Evolutionary conservation across 2,113 vertebrate species (phyloP).

Genomic region (Oncorhynchus masou): DNA sequence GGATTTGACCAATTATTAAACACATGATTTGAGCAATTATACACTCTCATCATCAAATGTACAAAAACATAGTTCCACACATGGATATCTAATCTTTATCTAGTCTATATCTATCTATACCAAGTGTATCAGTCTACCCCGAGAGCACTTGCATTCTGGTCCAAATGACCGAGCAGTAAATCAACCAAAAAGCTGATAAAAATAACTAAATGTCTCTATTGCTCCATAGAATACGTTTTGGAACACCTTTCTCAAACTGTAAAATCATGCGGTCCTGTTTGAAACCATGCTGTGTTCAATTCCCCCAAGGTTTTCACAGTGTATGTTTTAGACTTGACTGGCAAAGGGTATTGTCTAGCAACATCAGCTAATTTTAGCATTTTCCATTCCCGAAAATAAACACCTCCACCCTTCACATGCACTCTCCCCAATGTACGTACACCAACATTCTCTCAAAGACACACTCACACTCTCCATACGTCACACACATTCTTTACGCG

Average conservation of each 20-base stretch:
- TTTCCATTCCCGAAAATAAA: constrained; percentile 31
- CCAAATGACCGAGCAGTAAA: too few species aligned
- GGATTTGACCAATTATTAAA: too few species aligned
- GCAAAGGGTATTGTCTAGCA: constrained; percentile 36
- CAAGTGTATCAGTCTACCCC: too few species aligned
- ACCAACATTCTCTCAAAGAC: constrained; percentile 2
- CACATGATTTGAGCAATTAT: too few species aligned
- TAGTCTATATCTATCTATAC: too few species aligned
- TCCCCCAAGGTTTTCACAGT: not conserved
- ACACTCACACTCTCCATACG: not conserved
- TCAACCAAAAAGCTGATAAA: too few species aligned
- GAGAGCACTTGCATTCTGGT: too few species aligned
- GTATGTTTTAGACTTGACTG: not conserved
- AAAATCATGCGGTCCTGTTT: not conserved
- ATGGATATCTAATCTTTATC: too few species aligned
- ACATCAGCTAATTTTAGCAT: constrained; percentile 32
- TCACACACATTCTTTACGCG: constrained; percentile 1
- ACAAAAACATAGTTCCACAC: too few species aligned
- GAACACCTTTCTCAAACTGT: not conserved
- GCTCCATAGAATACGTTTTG: not conserved
- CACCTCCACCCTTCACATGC: constrained; percentile 4
- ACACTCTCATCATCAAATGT: too few species aligned
- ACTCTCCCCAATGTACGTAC: constrained; percentile 2
- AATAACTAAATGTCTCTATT: too few species aligned
- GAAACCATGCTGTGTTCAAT: not conserved